A percentile compares a stretch with the other conserved stretches of the same genome.
Conservation (phyloP, 2,888 invertebrate species). For the Alloscopus bannaensis region DNA sequence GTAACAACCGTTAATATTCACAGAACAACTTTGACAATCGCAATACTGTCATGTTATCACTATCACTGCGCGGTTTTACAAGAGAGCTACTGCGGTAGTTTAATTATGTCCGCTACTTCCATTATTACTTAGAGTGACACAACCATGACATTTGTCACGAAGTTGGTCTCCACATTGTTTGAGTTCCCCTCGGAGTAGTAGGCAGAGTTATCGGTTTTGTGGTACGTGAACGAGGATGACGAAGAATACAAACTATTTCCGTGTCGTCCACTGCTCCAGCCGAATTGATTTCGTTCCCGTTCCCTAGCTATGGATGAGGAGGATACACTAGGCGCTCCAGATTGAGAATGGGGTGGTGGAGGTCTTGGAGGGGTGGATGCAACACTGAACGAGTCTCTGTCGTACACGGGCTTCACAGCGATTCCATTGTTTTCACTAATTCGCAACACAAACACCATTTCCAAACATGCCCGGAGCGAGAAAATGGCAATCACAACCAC, state of each 20-base stretch:
- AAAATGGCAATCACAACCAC: constrained; percentile 35
- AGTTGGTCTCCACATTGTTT: constrained; percentile 47
- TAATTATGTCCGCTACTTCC: constrained; percentile 8
- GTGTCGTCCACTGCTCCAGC: constrained; percentile 48
- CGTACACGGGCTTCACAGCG: constrained; percentile 20
- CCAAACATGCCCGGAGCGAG: constrained; percentile 50
- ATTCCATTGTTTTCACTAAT: constrained; percentile 39
- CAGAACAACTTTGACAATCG: too few relatives aligned
- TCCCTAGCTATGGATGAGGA: constrained; percentile 26
- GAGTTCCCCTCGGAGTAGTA: not conserved
- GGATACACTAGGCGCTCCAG: constrained; percentile 1
- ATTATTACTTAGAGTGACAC: constrained; percentile 57
- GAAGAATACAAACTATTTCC: constrained; percentile 33
- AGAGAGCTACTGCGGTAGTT: not conserved
- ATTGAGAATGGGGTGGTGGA: not conserved
- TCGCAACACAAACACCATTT: constrained; percentile 37
- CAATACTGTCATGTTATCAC: too few relatives aligned
- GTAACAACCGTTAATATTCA: too few relatives aligned
- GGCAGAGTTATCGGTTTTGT: constrained; percentile 2
- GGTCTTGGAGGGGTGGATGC: constrained; percentile 19
- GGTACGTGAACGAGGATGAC: not conserved
- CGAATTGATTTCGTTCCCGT: constrained; percentile 51
- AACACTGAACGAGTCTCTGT: constrained; percentile 34
- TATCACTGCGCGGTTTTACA: too few relatives aligned
- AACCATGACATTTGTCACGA: constrained; percentile 60